Evolutionary conservation across 2,113 vertebrate genomes (phyloP).

Genomic region (Passerina amoena): DNA sequence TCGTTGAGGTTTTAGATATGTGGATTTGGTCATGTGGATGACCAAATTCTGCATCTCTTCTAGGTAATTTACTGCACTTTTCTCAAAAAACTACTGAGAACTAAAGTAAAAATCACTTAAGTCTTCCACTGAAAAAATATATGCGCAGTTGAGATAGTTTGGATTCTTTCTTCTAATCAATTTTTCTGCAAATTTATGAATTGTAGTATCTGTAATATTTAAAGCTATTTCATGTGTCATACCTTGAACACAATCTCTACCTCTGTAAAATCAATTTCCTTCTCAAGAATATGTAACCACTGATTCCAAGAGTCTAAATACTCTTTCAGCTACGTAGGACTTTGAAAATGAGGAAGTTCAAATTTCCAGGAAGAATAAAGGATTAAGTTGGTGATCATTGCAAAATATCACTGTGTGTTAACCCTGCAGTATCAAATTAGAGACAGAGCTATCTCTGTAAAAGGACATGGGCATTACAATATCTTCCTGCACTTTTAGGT

Average conservation of each 20-base stretch:
- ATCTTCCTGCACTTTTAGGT: background rate
- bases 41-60: background rate
- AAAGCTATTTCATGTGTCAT: background rate
- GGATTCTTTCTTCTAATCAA: background rate
- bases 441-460: background rate
- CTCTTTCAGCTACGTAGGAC: background rate
- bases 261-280: background rate
- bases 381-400: background rate
- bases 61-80: background rate
- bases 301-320: background rate
- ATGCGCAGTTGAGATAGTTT: background rate
- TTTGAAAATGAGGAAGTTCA: background rate
- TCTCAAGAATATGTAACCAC: background rate
- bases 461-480: background rate
- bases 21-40: background rate
- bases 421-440: background rate
- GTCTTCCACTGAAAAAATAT: background rate
- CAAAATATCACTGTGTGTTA: background rate
- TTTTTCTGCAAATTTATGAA: background rate
- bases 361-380: background rate
- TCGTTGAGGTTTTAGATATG: background rate
- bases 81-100: background rate
- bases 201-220: background rate
- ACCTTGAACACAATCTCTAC: background rate
- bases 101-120: background rate